Conservation (phyloP, 2,113 vertebrate genomes). For the Halichoerus grypus region DNA sequence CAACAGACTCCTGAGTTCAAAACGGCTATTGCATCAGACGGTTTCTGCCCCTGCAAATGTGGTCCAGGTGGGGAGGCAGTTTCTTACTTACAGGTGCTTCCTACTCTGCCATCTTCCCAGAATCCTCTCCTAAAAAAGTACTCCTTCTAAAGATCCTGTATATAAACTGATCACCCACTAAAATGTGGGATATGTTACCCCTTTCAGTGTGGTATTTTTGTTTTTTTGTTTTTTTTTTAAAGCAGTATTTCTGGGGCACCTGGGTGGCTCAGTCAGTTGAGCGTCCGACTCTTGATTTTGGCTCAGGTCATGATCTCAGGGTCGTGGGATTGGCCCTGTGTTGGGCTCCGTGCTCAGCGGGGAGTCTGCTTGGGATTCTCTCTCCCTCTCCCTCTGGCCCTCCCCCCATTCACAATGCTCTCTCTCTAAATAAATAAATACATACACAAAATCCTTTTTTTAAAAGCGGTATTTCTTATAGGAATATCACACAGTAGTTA, state of each 20-base stretch:
- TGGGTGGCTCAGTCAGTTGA: neutral
- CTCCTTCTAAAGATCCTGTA: neutral
- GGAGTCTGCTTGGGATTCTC: neutral
- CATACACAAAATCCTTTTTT: no score
- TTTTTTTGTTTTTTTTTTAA: constrained; percentile 73
- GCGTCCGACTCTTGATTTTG: neutral
- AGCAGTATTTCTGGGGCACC: constrained; percentile 64
- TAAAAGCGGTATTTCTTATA: constrained; percentile 67
- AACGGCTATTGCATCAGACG: neutral
- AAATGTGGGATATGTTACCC: constrained; percentile 78
- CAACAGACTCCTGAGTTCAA: neutral
- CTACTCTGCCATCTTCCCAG: neutral
- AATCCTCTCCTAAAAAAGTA: neutral
- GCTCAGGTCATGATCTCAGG: neutral
- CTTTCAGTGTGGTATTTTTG: constrained; percentile 79
- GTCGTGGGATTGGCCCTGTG: neutral
- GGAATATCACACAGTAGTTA: constrained; percentile 69
- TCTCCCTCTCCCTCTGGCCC: no score
- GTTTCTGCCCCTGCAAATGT: neutral
- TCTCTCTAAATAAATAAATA: no score
- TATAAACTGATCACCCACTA: neutral
- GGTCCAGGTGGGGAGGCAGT: neutral
- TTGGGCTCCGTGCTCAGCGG: neutral
- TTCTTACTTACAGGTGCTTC: neutral
- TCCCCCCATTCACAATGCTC: no score